These are phyloP conservation scores for Litocranius walleri DNA, from an alignment of 2,113 vertebrate genomes.

Conservation along the genomic window DNA sequence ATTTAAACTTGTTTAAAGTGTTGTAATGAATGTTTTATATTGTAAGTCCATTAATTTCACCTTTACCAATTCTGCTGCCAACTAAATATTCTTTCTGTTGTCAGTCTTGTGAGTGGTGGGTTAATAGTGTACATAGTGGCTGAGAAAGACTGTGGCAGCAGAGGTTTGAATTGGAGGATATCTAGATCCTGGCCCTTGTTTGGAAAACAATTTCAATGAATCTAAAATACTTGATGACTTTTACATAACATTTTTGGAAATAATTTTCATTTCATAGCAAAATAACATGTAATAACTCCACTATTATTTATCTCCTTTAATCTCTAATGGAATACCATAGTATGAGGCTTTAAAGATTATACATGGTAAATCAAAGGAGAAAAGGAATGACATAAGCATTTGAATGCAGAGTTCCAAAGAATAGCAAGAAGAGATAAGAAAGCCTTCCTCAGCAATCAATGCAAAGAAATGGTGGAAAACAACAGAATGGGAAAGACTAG, in stretches of 20 bases:
- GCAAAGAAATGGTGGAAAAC: too few relatives aligned
- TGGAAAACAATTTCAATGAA: neutral
- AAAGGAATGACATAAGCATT: too few relatives aligned
- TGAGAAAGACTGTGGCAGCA: neutral
- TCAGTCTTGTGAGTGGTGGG: neutral
- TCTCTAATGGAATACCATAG: neutral
- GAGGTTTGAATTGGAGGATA: neutral
- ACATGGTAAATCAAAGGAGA: too few relatives aligned
- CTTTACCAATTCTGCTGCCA: neutral
- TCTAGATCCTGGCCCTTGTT: neutral
- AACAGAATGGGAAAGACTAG: too few relatives aligned
- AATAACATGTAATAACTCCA: neutral
- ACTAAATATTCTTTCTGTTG: neutral
- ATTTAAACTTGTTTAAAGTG: neutral
- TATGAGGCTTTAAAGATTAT: neutral
- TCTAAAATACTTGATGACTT: neutral
- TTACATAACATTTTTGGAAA: neutral
- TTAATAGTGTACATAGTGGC: neutral
- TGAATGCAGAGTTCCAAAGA: too few relatives aligned
- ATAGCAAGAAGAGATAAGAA: too few relatives aligned
- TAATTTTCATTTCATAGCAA: neutral
- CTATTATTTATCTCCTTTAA: neutral
- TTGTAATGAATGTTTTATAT: neutral
- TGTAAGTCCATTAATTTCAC: neutral
- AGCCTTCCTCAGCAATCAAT: too few relatives aligned